Evolutionary conservation across 2,797 vertebrate species (phyloP).

Genomic region (Falco berigora): DNA sequence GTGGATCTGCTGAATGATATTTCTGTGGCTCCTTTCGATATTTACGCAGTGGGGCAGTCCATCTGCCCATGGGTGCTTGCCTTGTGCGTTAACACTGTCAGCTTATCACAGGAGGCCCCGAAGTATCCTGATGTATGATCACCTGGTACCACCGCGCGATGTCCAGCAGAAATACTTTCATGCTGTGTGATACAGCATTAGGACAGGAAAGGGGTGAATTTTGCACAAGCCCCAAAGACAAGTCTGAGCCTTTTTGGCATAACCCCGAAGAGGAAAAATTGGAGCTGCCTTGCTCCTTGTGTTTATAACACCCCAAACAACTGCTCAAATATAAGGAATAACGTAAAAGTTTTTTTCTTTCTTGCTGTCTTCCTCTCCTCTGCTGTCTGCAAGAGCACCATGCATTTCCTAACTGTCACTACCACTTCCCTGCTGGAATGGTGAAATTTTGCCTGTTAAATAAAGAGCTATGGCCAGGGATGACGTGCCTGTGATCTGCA

Average conservation of each 20-base stretch:
- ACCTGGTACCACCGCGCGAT: neutral
- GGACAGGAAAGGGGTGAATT: neutral
- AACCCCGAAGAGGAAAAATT: neutral
- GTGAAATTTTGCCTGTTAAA: constrained; percentile 2
- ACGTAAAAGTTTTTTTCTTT: neutral
- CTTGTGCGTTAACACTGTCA: neutral
- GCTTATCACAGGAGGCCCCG: neutral
- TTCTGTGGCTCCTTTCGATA: neutral
- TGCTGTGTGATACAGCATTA: neutral
- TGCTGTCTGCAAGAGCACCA: neutral
- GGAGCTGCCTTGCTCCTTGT: neutral
- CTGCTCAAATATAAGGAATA: neutral
- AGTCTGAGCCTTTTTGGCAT: neutral
- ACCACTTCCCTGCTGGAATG: neutral
- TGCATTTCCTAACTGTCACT: neutral
- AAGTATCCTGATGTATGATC: neutral
- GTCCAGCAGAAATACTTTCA: neutral
- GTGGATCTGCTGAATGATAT: neutral
- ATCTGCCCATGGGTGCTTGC: neutral
- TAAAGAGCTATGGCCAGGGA: neutral
- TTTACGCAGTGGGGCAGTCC: neutral
- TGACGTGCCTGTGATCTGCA: neutral
- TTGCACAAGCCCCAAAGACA: neutral
- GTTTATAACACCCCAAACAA: neutral
- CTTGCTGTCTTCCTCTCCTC: neutral